Conservation (phyloP, 1,140 invertebrate species). For the Euborellia annulipes region DNA sequence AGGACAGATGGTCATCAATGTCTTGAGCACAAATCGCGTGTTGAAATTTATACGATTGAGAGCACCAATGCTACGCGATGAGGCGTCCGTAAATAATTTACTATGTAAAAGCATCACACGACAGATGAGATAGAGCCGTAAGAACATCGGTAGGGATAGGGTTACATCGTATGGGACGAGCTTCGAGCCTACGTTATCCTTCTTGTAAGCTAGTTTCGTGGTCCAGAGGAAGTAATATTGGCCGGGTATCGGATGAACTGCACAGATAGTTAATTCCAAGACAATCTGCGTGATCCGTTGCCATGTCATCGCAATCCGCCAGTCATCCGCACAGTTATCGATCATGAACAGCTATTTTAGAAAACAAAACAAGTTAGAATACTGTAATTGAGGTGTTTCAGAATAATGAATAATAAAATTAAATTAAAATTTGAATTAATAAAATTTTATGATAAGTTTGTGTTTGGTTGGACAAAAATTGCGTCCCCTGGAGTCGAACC, state of each 20-base stretch:
- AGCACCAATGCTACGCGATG: slow-evolving; percentile 74
- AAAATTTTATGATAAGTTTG: no score
- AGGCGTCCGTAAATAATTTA: slow-evolving; percentile 97
- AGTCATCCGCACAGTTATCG: slow-evolving; percentile 99
- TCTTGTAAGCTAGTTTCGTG: slow-evolving; percentile 84
- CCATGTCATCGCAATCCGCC: slow-evolving; percentile 99
- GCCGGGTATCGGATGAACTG: slow-evolving; percentile 92
- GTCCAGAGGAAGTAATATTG: slow-evolving; percentile 93
- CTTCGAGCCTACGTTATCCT: slow-evolving; percentile 63
- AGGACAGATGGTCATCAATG: slow-evolving; percentile 98
- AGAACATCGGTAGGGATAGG: slow-evolving; percentile 97
- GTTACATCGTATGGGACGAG: slow-evolving; percentile 89
- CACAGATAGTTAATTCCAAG: slow-evolving; percentile 87
- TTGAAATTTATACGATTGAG: slow-evolving; percentile 99
- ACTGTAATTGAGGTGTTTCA: no score
- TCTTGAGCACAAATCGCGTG: slow-evolving; percentile 97
- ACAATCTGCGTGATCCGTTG: slow-evolving; percentile 84
- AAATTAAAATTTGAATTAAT: no score
- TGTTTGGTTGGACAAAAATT: no score
- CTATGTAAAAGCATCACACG: slow-evolving; percentile 98
- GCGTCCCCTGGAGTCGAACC: no score
- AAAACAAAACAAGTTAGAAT: no score
- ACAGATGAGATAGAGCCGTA: slow-evolving; percentile 96
- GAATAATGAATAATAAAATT: no score
- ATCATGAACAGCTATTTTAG: slow-evolving; percentile 99